A percentile compares a stretch with the other conserved stretches of the same genome.
These are phyloP conservation scores for Anadara kagoshimensis DNA, from an alignment of 1,140 invertebrate species.

Conservation along the genomic window DNA sequence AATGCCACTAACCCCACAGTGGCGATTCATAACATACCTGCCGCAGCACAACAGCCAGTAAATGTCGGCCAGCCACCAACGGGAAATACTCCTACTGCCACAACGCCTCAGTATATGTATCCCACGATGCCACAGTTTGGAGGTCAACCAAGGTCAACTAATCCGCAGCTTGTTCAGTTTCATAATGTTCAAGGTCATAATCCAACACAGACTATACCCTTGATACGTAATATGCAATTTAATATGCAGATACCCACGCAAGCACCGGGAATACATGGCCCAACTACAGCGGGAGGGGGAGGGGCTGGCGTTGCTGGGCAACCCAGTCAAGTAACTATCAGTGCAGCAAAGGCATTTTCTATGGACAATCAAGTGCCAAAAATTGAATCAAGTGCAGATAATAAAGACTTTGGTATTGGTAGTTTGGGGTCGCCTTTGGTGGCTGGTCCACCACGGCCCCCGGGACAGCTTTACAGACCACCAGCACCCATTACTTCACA, in stretches of 20 bases:
- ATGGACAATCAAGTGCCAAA: constrained; percentile 31
- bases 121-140: constrained; percentile 27
- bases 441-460: not conserved
- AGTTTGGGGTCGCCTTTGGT: constrained; percentile 29
- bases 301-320: constrained; percentile 18
- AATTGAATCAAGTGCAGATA: constrained; percentile 30
- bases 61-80: constrained; percentile 28
- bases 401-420: constrained; percentile 33
- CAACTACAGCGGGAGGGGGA: constrained; percentile 7
- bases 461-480: constrained; percentile 16
- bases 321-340: constrained; percentile 31
- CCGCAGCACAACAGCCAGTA: constrained; percentile 14
- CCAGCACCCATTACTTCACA: constrained; percentile 13
- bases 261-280: constrained; percentile 13
- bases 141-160: constrained; percentile 17
- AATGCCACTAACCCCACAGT: constrained; percentile 21
- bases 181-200: constrained; percentile 34
- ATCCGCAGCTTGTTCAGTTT: constrained; percentile 32
- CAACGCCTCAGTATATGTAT: constrained; percentile 37
- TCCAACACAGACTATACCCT: constrained; percentile 29
- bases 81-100: constrained; percentile 22
- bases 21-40: constrained; percentile 21
- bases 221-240: constrained; percentile 42
- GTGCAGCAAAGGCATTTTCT: constrained; percentile 37
- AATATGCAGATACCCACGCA: constrained; percentile 37